phyloP scores from a whole-genome alignment of 2,113 vertebrate species.

The Alectura lathami region DNA sequence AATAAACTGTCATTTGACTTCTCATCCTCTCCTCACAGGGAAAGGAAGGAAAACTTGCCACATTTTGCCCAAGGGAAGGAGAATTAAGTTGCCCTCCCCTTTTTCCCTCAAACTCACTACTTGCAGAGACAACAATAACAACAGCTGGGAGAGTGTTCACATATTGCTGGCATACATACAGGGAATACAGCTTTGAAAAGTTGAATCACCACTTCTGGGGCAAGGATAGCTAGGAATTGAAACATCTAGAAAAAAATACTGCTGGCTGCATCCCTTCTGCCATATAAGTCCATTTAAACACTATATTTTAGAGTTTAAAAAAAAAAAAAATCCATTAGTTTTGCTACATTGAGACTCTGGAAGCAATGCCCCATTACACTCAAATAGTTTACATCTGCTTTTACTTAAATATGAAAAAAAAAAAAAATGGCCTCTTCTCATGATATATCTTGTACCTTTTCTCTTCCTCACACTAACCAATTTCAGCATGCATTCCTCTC shows the following conservation, averaged over 20 bases:
- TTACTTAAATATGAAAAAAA: slow-evolving; percentile 55
- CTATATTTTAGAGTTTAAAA: slow-evolving; percentile 24
- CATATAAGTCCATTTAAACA: slow-evolving; percentile 20
- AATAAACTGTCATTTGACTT: slow-evolving; percentile 20
- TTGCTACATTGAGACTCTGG: slow-evolving; percentile 27
- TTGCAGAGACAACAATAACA: neutral
- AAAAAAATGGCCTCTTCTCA: neutral
- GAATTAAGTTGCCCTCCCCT: neutral
- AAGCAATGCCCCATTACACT: slow-evolving; percentile 50
- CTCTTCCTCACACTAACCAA: neutral
- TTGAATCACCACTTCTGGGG: neutral
- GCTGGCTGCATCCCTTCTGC: neutral
- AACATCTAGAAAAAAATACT: slow-evolving; percentile 15
- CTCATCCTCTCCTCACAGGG: neutral
- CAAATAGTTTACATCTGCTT: slow-evolving; percentile 43
- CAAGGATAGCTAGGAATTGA: neutral
- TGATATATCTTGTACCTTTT: neutral
- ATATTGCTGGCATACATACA: neutral
- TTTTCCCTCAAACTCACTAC: neutral
- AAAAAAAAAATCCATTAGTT: slow-evolving; percentile 52
- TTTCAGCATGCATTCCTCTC: neutral
- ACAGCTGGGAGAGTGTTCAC: neutral
- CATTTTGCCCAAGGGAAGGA: neutral
- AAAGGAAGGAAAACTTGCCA: neutral
- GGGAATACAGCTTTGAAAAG: neutral